Percentiles rank a stretch among this genome's conserved stretches.
Conservation (phyloP, 1,140 invertebrate species). For the Trichonephila inaurata region DNA sequence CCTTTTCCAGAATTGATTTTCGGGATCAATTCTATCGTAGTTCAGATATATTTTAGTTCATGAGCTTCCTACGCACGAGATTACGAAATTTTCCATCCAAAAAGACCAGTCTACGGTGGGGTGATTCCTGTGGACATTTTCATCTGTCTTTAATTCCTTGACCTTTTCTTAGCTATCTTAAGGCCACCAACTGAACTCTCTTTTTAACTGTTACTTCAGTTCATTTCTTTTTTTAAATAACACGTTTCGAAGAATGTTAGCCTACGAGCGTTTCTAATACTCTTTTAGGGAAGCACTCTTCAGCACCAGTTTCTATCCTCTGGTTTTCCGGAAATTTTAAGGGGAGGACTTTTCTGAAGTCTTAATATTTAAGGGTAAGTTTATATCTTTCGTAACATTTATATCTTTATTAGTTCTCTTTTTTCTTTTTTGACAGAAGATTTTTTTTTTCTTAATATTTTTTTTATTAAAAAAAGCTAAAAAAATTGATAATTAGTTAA, state of each 20-base stretch:
- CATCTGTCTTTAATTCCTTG: background rate
- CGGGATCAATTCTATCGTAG: background rate
- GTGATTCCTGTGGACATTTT: conserved; percentile 77
- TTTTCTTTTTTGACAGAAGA: too few relatives aligned
- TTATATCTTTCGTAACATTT: background rate
- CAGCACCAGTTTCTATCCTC: background rate
- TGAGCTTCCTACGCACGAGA: conserved; percentile 72
- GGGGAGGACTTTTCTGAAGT: conserved; percentile 7
- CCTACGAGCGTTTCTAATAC: background rate
- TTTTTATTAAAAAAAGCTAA: too few relatives aligned
- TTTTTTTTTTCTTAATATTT: too few relatives aligned
- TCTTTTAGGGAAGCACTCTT: background rate
- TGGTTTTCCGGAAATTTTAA: conserved; percentile 18
- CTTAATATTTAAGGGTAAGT: background rate
- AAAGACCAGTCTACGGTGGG: conserved; percentile 78
- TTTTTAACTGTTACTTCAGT: background rate
- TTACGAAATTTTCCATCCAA: conserved; percentile 78
- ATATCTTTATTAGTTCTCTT: background rate
- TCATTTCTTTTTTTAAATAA: background rate
- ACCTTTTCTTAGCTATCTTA: conserved; percentile 41
- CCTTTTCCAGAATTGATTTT: background rate
- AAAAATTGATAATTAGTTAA: too few relatives aligned
- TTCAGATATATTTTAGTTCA: conserved; percentile 59
- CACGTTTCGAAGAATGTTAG: background rate
- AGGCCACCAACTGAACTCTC: background rate